phyloP scores from a whole-genome alignment of 1,140 invertebrate species.

The Pseudoatta argentina region DNA sequence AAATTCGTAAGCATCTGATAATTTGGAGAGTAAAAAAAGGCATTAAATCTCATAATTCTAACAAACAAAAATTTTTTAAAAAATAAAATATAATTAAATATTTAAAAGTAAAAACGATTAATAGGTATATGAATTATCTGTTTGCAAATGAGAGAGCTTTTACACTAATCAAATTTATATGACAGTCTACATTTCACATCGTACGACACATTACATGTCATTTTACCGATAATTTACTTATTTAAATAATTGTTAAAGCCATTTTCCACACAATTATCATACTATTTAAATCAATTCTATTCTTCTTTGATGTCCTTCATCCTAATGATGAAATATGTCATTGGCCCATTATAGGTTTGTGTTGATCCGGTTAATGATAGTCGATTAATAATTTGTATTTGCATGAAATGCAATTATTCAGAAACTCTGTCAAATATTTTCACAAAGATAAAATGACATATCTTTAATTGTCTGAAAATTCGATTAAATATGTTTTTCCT shows the following conservation, averaged over 20 bases:
- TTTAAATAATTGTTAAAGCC: constrained; percentile 48
- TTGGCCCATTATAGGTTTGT: constrained; percentile 26
- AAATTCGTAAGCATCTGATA: neutral
- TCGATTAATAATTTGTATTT: neutral
- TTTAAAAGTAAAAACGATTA: neutral
- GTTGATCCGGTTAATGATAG: constrained; percentile 21
- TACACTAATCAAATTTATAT: constrained; percentile 35
- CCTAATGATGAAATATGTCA: constrained; percentile 33
- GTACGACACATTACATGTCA: constrained; percentile 23
- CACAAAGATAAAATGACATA: neutral
- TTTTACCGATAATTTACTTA: constrained; percentile 49
- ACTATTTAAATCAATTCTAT: constrained; percentile 51
- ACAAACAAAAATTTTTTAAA: neutral
- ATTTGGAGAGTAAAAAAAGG: neutral
- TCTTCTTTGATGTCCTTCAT: constrained; percentile 46
- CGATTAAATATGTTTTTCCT: neutral
- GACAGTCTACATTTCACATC: constrained; percentile 36
- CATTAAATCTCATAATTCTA: neutral
- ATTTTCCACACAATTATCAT: constrained; percentile 50
- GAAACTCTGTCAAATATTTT: neutral
- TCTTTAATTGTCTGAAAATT: neutral
- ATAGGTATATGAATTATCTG: neutral
- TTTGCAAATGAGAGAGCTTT: constrained; percentile 6
- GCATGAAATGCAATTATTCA: constrained; percentile 18
- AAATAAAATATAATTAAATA: constrained; percentile 13